phyloP scores from a whole-genome alignment of 2,113 vertebrate species.

The Tragelaphus imberbis region DNA sequence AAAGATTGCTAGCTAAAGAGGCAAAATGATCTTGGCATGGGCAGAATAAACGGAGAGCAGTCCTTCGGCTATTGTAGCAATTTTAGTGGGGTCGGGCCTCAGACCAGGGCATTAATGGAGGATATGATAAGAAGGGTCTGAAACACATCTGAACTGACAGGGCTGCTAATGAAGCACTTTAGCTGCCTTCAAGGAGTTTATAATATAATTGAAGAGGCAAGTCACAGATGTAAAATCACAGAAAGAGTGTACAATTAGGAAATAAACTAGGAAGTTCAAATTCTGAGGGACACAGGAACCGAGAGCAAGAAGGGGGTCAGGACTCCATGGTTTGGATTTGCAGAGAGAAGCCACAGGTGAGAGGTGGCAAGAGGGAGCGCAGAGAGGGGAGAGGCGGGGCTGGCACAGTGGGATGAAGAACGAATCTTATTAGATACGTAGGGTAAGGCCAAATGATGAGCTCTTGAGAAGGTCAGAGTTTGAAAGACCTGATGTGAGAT shows the following conservation, averaged over 20 bases:
- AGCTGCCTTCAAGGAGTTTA: background rate
- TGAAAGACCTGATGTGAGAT: background rate
- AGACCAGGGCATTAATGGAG: background rate
- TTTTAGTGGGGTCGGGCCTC: background rate
- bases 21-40: background rate
- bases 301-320: background rate
- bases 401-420: background rate
- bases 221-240: background rate
- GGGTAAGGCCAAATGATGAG: background rate
- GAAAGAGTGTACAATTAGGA: background rate
- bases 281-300: background rate
- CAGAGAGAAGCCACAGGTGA: background rate
- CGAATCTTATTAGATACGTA: background rate
- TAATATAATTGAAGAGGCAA: background rate
- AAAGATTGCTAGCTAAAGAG: background rate
- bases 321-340: background rate
- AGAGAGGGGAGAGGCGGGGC: background rate
- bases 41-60: background rate
- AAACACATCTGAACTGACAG: background rate
- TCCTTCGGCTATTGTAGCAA: background rate
- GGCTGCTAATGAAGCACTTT: background rate
- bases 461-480: background rate
- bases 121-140: background rate
- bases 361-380: background rate
- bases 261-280: background rate